Evolutionary conservation across 2,888 invertebrate species (phyloP).

Genomic region (Trachelus tabidus): DNA sequence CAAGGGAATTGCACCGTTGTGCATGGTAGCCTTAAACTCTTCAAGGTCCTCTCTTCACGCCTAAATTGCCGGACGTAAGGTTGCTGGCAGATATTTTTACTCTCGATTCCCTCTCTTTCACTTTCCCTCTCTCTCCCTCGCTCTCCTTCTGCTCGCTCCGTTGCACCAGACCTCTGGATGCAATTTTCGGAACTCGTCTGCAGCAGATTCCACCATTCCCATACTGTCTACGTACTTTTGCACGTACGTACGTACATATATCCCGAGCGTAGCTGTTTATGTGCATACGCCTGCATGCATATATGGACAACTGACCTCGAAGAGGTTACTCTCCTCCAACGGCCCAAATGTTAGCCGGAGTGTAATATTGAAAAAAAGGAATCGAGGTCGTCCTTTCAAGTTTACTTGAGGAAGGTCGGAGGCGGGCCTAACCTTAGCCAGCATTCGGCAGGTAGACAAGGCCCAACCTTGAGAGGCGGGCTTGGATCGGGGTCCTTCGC

Average conservation of each 20-base stretch:
- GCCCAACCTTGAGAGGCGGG: conserved; percentile 49
- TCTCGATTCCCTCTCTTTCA: too few species aligned
- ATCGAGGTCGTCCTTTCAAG: conserved; percentile 48
- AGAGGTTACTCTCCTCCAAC: conserved; percentile 42
- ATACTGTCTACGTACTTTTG: too few species aligned
- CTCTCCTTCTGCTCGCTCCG: background rate
- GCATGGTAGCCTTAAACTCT: too few species aligned
- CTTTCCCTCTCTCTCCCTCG: background rate
- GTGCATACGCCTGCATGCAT: background rate
- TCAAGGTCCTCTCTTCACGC: too few species aligned
- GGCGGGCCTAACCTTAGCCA: conserved; percentile 44
- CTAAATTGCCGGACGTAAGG: background rate
- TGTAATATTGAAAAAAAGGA: conserved; percentile 41
- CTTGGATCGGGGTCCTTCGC: conserved; percentile 46
- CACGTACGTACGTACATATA: background rate
- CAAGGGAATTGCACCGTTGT: too few species aligned
- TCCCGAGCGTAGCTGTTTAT: background rate
- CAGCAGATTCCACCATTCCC: background rate
- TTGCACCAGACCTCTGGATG: background rate
- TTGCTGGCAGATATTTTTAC: background rate
- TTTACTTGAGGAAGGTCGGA: conserved; percentile 54
- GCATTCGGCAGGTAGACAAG: conserved; percentile 50
- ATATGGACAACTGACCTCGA: conserved; percentile 36
- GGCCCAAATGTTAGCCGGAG: conserved; percentile 46
- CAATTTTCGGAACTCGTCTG: background rate